Evolutionary conservation across 2,113 vertebrate species (phyloP).

Genomic region (Pristiophorus japonicus): DNA sequence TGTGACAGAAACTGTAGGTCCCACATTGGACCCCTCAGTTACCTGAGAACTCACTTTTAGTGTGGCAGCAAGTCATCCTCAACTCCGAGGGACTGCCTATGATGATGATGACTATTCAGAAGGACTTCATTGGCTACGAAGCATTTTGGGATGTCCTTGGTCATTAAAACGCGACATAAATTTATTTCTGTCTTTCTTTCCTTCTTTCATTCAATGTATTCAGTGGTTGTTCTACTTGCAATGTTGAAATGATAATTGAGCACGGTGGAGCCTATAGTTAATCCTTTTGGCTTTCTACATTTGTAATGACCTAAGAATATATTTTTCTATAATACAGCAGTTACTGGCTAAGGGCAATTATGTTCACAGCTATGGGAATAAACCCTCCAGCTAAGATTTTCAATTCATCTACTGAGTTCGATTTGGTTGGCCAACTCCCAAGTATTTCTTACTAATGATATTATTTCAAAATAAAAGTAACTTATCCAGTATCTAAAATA

Average conservation of each 20-base stretch:
- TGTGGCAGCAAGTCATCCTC: no score
- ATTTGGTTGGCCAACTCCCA: not conserved
- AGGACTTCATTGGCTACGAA: not conserved
- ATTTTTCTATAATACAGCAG: not conserved
- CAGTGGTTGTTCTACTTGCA: not conserved
- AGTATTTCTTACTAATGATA: not conserved
- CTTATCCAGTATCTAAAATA: slow-evolving; percentile 8
- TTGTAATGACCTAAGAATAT: not conserved
- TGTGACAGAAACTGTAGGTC: no score
- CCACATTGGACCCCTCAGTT: no score
- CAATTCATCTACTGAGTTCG: not conserved
- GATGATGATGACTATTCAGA: no score
- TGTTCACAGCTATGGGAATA: slow-evolving; percentile 1
- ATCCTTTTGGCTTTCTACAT: not conserved
- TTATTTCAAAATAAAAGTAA: not conserved
- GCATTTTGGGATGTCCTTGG: not conserved
- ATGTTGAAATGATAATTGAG: not conserved
- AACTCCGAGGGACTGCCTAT: no score
- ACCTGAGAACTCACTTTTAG: no score
- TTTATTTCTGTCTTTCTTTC: not conserved
- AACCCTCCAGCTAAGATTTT: slow-evolving; percentile 22
- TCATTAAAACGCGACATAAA: not conserved
- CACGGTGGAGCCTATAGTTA: not conserved
- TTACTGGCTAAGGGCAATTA: not conserved
- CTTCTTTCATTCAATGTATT: not conserved